Evolutionary conservation across 2,888 invertebrate genomes (phyloP), one percentile per base, ranked within the genome.

Genomic region (Sarcophaga variegata): DNA sequence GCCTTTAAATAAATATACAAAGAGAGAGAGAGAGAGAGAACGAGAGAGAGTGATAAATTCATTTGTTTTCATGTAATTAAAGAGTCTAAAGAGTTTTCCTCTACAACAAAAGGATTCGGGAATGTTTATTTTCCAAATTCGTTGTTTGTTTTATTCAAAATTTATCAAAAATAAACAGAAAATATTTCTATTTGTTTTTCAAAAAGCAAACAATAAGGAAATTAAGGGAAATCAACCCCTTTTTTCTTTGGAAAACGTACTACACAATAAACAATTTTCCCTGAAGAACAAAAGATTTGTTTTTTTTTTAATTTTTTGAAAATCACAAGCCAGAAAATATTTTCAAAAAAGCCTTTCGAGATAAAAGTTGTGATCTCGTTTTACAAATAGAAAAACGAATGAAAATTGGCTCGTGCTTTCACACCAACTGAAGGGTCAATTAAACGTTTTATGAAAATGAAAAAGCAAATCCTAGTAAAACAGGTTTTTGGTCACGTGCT

Each of bases 401-500:
- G 45, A 64, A 80, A 72, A 72, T 67, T 82, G 76, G 47, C 82
- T 76, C 76, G 82, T 82, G 82, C 59, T 63, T 22, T 45, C 17
- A 17, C 1, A 11, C 8, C 17, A 75, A 49, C 64, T 20, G n/a
- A 54, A 82, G 76, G 81, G 82, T 82, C 82, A 82, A 27, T 37
- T 12, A 4, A 49, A 49, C 62, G 22, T 37, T 14, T 25, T 11
- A 22, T 8, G 63, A 66, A 64, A 77, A 70, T 87, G 83, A 87
- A 77, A 79, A 71, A 79, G 11, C 27, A 81, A 83, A 83, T 75
- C 67, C 67, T 66, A 20, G 14, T 47, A 69, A 77, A 88, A 88
- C 88, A 88, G 87, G 88, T 88, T 88, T 86, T 11, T 47, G 75
- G 85, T 85, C 88, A 88, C 88, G 88, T 88, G 88, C 87, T 77